These are phyloP conservation scores for Dasyornis broadbenti DNA, from an alignment of 2,113 vertebrate genomes.

Conservation along the genomic window DNA sequence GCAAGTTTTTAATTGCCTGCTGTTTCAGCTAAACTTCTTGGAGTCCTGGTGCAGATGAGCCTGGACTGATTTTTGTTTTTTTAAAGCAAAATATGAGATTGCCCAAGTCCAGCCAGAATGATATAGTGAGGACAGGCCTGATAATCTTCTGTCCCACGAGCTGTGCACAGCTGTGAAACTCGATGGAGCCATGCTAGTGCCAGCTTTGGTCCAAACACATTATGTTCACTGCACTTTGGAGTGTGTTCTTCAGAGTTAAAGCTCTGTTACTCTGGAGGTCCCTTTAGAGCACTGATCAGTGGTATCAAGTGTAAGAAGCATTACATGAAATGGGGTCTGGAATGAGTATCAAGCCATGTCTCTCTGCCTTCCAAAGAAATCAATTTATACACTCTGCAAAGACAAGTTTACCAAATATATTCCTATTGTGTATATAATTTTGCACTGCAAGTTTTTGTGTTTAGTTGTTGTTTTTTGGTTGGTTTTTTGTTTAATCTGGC, in stretches of 20 bases:
- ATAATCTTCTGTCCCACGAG: fast-evolving
- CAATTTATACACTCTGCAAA: background rate
- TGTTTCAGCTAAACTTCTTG: background rate
- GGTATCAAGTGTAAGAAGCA: background rate
- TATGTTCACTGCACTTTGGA: background rate
- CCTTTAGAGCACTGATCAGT: background rate
- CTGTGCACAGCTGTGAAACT: background rate
- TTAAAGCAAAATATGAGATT: background rate
- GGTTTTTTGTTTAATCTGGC: background rate
- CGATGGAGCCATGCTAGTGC: fast-evolving
- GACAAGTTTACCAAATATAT: background rate
- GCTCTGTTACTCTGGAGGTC: background rate
- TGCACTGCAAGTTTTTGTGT: background rate
- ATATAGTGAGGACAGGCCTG: background rate
- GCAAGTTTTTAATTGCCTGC: background rate
- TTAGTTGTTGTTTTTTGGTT: background rate
- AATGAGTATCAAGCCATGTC: background rate
- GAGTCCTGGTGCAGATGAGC: background rate
- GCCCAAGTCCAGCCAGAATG: background rate
- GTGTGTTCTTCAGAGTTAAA: background rate
- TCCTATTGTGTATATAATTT: background rate
- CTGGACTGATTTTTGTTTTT: background rate
- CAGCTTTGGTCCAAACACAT: background rate
- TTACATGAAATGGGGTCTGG: background rate
- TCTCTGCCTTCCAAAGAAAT: background rate